Conservation (phyloP, 2,797 vertebrate genomes). For the Vespertilio murinus region DNA sequence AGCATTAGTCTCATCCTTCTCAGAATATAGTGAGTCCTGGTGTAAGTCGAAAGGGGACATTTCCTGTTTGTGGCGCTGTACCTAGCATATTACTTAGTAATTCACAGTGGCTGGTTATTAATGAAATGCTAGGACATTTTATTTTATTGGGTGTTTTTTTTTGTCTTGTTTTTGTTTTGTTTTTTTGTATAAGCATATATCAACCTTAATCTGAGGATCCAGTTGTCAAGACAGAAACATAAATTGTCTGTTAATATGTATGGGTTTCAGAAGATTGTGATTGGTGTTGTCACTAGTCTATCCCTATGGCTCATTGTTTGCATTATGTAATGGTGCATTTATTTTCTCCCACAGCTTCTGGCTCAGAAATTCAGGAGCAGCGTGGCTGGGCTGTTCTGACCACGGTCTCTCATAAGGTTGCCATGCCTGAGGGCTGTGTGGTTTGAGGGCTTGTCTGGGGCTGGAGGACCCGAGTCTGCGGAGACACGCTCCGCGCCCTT, state of each 20-base stretch:
- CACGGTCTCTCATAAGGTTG: not conserved
- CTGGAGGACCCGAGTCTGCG: too few relatives aligned
- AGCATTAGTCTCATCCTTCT: not conserved
- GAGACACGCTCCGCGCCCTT: accelerated
- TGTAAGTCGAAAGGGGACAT: not conserved
- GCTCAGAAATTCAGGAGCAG: not conserved
- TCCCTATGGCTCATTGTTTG: not conserved
- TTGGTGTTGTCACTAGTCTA: not conserved
- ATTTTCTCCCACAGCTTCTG: not conserved
- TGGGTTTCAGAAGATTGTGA: not conserved
- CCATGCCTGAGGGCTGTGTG: not conserved
- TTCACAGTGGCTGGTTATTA: not conserved
- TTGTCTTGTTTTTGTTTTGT: too few relatives aligned
- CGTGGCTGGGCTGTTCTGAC: not conserved
- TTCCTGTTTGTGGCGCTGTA: not conserved
- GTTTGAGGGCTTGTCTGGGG: not conserved
- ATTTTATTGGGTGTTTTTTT: not conserved
- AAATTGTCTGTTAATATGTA: not conserved
- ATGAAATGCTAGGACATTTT: not conserved
- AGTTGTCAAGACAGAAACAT: not conserved
- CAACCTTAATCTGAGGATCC: not conserved
- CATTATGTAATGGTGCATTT: not conserved
- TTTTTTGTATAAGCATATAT: not conserved
- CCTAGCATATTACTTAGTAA: not conserved
- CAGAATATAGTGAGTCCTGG: not conserved